phyloP scores from a whole-genome alignment of 2,113 vertebrate species.

The Rhombomys opimus region DNA sequence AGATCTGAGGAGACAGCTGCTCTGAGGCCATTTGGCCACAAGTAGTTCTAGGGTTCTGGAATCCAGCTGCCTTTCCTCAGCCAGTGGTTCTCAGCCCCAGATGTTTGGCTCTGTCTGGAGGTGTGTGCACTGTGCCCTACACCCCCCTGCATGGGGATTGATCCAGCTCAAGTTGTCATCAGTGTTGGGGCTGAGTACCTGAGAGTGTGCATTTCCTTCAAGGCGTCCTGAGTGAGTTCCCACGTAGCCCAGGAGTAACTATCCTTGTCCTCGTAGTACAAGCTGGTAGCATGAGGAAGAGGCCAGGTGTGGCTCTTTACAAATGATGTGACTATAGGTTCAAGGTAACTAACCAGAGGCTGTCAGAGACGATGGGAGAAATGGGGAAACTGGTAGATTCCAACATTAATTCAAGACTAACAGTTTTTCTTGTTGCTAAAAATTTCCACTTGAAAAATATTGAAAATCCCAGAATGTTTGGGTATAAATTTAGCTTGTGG shows the following conservation, averaged over 20 bases:
- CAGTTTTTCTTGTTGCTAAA: conserved; percentile 45
- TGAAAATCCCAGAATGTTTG: not conserved
- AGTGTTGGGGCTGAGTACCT: not conserved
- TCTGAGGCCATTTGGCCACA: not conserved
- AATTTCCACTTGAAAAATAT: not conserved
- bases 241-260: not conserved
- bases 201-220: not conserved
- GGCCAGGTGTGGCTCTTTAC: not conserved
- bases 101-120: not conserved
- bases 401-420: conserved; percentile 10
- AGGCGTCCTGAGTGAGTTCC: not conserved
- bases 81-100: not conserved
- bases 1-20: not conserved
- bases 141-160: not conserved
- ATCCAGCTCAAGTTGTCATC: not conserved
- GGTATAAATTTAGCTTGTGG: not conserved
- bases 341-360: not conserved
- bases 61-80: not conserved
- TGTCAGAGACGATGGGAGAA: not conserved
- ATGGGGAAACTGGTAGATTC: not conserved
- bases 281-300: not conserved
- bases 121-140: not conserved
- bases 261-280: not conserved
- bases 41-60: not conserved
- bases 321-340: not conserved